phyloP scores from a whole-genome alignment of 1,140 invertebrate species.

The Ceratosolen fusciceps region DNA sequence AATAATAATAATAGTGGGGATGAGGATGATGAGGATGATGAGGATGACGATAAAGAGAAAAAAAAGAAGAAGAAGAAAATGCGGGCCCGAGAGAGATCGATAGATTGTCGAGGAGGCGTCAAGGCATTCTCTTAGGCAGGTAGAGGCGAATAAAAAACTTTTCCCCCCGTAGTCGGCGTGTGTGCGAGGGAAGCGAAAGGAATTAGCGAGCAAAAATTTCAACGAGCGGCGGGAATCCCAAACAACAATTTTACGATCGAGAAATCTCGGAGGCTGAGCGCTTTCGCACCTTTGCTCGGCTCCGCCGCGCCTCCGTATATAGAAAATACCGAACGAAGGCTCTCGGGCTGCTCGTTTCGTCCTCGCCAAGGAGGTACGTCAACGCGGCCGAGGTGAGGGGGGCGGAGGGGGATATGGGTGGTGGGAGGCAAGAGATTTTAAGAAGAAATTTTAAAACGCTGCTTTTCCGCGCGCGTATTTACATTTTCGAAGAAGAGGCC shows the following conservation, averaged over 20 bases:
- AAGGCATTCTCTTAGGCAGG: background rate
- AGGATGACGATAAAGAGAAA: background rate
- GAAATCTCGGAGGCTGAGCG: slow-evolving; percentile 9
- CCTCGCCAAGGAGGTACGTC: background rate
- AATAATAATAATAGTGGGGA: too few species aligned
- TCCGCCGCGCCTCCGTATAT: slow-evolving; percentile 11
- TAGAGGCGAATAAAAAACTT: slow-evolving; percentile 37
- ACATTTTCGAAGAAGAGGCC: slow-evolving; percentile 1
- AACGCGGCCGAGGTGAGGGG: background rate
- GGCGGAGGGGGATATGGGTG: too few species aligned
- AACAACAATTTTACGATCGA: slow-evolving; percentile 45
- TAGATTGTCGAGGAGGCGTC: background rate
- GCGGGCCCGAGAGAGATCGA: background rate
- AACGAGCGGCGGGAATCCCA: slow-evolving; percentile 21
- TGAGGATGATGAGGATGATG: too few species aligned
- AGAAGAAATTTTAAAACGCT: too few species aligned
- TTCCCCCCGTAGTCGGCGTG: background rate
- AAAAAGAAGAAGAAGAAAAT: background rate
- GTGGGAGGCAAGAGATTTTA: too few species aligned
- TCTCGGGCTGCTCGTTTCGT: background rate
- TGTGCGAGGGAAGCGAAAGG: slow-evolving; percentile 24
- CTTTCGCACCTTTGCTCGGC: slow-evolving; percentile 40
- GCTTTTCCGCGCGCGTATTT: slow-evolving; percentile 11
- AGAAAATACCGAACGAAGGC: slow-evolving; percentile 21
- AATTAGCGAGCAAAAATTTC: slow-evolving; percentile 48